Percentiles rank a stretch among this genome's conserved stretches.
phyloP scores from a whole-genome alignment of 2,797 vertebrate genomes.

The Leptodactylus fallax region DNA sequence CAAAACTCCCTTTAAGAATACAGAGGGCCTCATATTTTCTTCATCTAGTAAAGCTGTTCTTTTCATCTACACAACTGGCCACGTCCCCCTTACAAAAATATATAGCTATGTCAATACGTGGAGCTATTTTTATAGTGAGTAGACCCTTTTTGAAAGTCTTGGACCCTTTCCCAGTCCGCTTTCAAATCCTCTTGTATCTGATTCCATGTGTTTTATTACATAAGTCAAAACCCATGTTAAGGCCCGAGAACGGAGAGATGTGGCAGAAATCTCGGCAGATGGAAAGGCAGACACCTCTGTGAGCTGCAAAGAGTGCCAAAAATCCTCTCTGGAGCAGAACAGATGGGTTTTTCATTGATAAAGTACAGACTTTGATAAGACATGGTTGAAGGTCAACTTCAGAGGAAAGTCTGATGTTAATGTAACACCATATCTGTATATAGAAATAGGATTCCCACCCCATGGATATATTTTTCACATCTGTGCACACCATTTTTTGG shows the following conservation, averaged over 20 bases:
- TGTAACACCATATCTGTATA: background rate
- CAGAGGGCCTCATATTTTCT: background rate
- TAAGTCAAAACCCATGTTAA: slow-evolving; percentile 1
- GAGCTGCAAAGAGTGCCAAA: background rate
- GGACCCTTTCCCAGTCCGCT: slow-evolving; percentile 43
- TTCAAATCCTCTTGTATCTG: slow-evolving; percentile 41
- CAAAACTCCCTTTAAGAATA: too few relatives aligned
- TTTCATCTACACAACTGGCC: slow-evolving; percentile 22
- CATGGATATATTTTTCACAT: background rate
- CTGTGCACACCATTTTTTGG: background rate
- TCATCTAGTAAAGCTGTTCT: slow-evolving; percentile 7
- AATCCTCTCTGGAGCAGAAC: background rate
- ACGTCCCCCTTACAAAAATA: background rate
- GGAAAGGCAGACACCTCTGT: background rate
- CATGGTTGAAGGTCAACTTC: background rate
- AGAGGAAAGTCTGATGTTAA: too few relatives aligned
- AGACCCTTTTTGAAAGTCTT: slow-evolving; percentile 34
- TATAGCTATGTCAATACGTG: slow-evolving; percentile 34
- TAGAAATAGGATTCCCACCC: background rate
- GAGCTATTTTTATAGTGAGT: slow-evolving; percentile 40
- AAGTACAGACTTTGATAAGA: background rate
- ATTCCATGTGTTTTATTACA: slow-evolving; percentile 39
- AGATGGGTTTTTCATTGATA: slow-evolving; percentile 30
- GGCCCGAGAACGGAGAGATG: background rate
- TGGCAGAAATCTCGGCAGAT: slow-evolving; percentile 33